Evolutionary conservation across 2,113 vertebrate species (phyloP), one percentile per base, ranked within the genome.

Genomic region (Sinocyclocheilus maitianheensis): DNA sequence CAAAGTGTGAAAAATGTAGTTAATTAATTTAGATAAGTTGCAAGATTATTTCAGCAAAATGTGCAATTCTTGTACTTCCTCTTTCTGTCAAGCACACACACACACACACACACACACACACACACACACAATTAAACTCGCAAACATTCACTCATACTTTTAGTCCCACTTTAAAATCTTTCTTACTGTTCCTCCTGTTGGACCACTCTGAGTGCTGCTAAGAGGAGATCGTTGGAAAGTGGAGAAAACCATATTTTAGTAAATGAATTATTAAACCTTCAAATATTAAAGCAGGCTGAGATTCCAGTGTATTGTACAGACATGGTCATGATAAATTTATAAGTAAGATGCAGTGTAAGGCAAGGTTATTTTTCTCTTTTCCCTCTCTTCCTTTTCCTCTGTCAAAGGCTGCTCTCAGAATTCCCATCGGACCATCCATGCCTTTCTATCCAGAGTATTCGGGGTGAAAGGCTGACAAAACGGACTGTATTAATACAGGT

Each of bases 301-400:
- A 94, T 94, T 93, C 89, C 84, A 87, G 82, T 83, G 91, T 91
- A 91, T 92, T 92, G 91, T 91, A 87, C 69, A 85, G 92, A 91
- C 84, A 87, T 48, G 83, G 77, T 84, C 37, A 58, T 93, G 86
- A 91, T 93, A 94, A 92, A 94, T 94, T 94, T 65, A 94, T 95
- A 88, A 88, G 87, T n/a, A 85, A 90, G 91, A 92, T 78, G 89
- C 86, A 86, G 88, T 84, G 88, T 87, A 83, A 85, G 84, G 84
- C 43, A 24, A 62, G 72, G 88, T 81, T 83, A 77, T 87, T 86
- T 90, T 85, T 72, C 48, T 86, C 71, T 34, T 81, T 77, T 83
- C 58, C 60, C 55, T 55, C 80, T 79, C 85, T 81, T 76, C 65
- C 58, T 77, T 26, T 62, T 87, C 86, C 79, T 82, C 60, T 60